Evolutionary conservation across 2,797 vertebrate species (phyloP).

Genomic region (Thamnophis elegans): DNA sequence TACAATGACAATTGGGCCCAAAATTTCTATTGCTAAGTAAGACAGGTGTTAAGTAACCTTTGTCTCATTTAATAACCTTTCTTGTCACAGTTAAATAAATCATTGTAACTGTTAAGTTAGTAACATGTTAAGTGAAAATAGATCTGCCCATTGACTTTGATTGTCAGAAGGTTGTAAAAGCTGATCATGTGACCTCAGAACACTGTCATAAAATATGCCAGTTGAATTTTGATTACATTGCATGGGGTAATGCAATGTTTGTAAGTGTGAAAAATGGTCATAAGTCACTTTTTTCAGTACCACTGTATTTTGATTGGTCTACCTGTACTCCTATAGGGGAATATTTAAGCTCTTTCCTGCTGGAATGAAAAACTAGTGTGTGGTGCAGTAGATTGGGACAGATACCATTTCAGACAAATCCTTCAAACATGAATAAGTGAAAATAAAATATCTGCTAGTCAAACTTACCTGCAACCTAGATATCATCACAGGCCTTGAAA

Average conservation of each 20-base stretch:
- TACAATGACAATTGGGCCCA: not conserved
- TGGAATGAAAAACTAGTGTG: not conserved
- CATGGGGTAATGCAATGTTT: no score
- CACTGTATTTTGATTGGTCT: not conserved
- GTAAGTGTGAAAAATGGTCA: not conserved
- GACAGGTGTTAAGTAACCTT: not conserved
- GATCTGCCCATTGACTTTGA: not conserved
- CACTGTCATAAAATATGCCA: no score
- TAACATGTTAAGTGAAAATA: not conserved
- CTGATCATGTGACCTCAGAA: no score
- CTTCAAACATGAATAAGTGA: not conserved
- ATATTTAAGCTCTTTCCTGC: not conserved
- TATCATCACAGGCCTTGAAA: not conserved
- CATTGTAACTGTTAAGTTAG: not conserved
- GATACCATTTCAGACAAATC: not conserved
- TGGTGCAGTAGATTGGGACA: not conserved
- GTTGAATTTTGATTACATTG: no score
- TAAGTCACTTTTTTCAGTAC: not conserved
- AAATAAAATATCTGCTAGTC: not conserved
- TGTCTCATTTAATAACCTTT: not conserved
- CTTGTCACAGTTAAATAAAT: not conserved
- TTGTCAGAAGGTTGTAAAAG: not conserved
- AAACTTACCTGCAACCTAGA: not conserved
- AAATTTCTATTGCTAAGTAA: not conserved
- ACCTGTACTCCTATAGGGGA: not conserved